phyloP scores from a whole-genome alignment of 2,113 vertebrate species.

The Artemisiospiza belli region DNA sequence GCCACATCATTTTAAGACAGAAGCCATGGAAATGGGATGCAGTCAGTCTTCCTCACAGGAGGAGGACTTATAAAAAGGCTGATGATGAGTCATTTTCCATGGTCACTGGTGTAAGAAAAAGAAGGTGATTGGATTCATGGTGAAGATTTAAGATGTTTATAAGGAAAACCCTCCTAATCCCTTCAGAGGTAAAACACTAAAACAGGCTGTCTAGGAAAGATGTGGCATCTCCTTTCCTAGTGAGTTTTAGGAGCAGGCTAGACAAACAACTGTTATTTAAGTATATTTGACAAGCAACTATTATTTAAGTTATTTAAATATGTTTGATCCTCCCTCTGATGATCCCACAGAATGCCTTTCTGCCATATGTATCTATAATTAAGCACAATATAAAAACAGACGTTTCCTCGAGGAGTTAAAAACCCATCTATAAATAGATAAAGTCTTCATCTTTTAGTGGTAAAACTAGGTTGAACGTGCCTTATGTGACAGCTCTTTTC shows the following conservation, averaged over 20 bases:
- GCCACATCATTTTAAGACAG: neutral
- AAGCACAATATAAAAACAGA: neutral
- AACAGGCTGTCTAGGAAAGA: neutral
- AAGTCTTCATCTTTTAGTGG: constrained; percentile 18
- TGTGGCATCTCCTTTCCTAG: neutral
- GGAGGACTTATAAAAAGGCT: neutral
- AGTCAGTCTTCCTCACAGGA: neutral
- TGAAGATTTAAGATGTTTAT: neutral
- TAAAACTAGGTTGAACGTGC: constrained; percentile 43
- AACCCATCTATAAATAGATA: neutral
- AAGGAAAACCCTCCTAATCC: neutral
- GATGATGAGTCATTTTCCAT: neutral
- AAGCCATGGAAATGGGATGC: neutral
- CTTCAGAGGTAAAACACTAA: neutral
- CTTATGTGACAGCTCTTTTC: constrained; percentile 22
- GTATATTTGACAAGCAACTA: neutral
- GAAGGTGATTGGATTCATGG: neutral
- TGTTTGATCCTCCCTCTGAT: neutral
- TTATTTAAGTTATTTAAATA: neutral
- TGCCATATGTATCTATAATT: neutral
- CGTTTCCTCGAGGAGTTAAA: constrained; percentile 24
- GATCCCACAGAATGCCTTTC: neutral
- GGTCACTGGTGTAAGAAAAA: neutral
- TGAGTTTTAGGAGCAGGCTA: neutral
- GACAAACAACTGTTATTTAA: neutral